Evolutionary conservation across 2,113 vertebrate genomes (phyloP), one percentile per base, ranked within the genome.

Genomic region (Paedocypris sp.): DNA sequence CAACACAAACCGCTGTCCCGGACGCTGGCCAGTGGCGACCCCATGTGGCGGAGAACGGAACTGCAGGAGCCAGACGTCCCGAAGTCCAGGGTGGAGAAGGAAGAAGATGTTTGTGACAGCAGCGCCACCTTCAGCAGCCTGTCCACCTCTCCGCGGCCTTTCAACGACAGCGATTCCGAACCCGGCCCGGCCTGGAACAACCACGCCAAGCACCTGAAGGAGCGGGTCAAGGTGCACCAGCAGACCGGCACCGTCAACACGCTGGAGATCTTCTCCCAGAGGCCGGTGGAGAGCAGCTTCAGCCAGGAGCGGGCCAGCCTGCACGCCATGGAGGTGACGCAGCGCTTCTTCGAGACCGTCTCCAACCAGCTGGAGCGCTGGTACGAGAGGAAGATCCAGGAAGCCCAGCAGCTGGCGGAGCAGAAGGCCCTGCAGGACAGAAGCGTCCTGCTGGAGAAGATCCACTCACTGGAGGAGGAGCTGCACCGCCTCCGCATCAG

Each of bases 281-380:
- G 4, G 0, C 72, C 79, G 0, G 52, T 78, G 16, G 66, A 75
- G 61, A 75, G 64, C 0, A 32, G 76, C 0, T 76, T 72, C 52
- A 73, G 67, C n/a, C 80, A 77, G 0, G 39, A 73, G 50, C 83
- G 78, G 65, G 86, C 86, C 62, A 81, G 83, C 15, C 82, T 88
- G 22, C 90, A 91, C 11, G 89, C 89, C 1, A 67, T 90, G 54
- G 90, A 92, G 80, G 88, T 93, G 16, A 93, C 92, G 0, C 90
- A 91, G 75, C 87, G 83, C 46, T 95, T 94, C 73, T 93, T 95
- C n/a, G 90, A 93, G 74, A 88, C 89, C 0, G 89, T 96, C 23
- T 89, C 91, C 5, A 78, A 82, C 0, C 91, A 94, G 78, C 81
- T 94, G 88, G 93, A 95, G 73, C 85, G 83, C 50, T 95, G 93